Conservation (phyloP, 2,888 invertebrate genomes). For the Cabera pusaria region DNA sequence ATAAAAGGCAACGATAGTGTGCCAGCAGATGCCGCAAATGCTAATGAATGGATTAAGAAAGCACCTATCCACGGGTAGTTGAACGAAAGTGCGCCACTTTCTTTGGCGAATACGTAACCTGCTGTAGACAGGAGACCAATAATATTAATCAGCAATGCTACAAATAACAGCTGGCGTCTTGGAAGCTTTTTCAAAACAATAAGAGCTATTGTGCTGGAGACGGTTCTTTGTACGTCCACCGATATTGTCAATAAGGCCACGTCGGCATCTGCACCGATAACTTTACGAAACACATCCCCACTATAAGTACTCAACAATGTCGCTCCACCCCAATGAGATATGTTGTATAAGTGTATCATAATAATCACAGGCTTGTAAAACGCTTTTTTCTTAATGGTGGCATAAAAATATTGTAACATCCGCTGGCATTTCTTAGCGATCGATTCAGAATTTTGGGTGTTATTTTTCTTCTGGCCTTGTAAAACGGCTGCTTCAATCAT, state of each 20-base stretch:
- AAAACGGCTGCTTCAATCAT: slow-evolving; percentile 56
- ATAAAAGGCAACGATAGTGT: slow-evolving; percentile 82
- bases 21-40: slow-evolving; percentile 18
- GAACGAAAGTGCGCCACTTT: slow-evolving; percentile 27
- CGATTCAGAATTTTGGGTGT: slow-evolving; percentile 26
- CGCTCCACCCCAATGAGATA: slow-evolving; percentile 46
- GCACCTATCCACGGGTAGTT: slow-evolving; percentile 36
- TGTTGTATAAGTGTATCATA: slow-evolving; percentile 42
- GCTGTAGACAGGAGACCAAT: slow-evolving; percentile 34
- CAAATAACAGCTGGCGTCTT: slow-evolving; percentile 38
- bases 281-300: too few relatives aligned
- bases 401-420: slow-evolving; percentile 33
- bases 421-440: slow-evolving; percentile 31
- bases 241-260: too few relatives aligned
- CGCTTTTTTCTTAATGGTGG: slow-evolving; percentile 38
- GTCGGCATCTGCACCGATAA: too few relatives aligned
- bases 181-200: slow-evolving; percentile 41
- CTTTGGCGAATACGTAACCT: slow-evolving; percentile 36
- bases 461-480: too few relatives aligned
- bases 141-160: slow-evolving; percentile 34
- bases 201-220: slow-evolving; percentile 37
- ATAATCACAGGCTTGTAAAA: slow-evolving; percentile 49
- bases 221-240: slow-evolving; percentile 39
- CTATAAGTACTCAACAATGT: too few relatives aligned
- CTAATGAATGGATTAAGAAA: slow-evolving; percentile 32